These are phyloP conservation scores for Cephalotes varians DNA, from an alignment of 2,888 invertebrate species.

Conservation along the genomic window DNA sequence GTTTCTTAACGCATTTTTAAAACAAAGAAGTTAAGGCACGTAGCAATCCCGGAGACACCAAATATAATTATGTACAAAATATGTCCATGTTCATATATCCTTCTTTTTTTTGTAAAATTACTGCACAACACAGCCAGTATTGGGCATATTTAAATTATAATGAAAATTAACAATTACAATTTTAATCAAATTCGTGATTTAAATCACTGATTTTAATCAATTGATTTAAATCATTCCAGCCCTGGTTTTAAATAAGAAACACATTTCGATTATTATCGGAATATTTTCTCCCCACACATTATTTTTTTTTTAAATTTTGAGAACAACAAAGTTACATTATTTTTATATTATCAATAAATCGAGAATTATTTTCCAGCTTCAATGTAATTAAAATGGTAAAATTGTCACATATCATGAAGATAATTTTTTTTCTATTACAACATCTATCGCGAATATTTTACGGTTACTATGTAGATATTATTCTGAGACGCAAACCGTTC, in stretches of 20 bases:
- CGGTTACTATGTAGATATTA: not conserved
- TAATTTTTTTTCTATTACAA: not conserved
- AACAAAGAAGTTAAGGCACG: no score
- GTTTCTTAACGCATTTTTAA: no score
- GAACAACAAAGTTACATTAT: not conserved
- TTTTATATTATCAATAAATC: not conserved
- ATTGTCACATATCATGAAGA: not conserved
- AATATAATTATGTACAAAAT: no score
- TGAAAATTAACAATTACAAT: no score
- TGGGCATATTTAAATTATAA: no score
- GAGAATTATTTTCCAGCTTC: not conserved
- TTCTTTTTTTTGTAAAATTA: no score
- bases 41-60: no score
- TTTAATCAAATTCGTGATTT: no score
- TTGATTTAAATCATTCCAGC: no score
- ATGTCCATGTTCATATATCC: no score
- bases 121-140: no score
- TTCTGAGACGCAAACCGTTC: not conserved
- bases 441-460: not conserved
- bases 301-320: not conserved
- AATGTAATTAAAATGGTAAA: not conserved
- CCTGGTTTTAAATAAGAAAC: not conserved
- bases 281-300: not conserved
- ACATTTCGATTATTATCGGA: not conserved
- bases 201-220: no score